Evolutionary conservation across 2,797 vertebrate species (phyloP).

Genomic region (Perodicticus potto): DNA sequence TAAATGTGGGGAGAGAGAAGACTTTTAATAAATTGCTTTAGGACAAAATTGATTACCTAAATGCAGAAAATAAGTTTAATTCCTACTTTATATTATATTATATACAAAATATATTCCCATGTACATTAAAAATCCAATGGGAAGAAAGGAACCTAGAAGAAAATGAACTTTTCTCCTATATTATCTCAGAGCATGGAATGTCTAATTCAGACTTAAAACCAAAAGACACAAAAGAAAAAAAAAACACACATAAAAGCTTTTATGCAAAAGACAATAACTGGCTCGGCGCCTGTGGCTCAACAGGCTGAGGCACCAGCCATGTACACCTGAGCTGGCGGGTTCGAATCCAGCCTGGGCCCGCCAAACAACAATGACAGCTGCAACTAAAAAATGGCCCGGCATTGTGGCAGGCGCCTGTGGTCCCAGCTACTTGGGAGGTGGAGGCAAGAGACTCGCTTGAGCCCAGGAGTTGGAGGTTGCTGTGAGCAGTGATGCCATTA

Average conservation of each 20-base stretch:
- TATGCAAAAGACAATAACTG: conserved; percentile 7
- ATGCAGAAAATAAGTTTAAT: conserved; percentile 53
- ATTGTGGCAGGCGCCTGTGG: no score
- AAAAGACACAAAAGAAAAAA: conserved; percentile 27
- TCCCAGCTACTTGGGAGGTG: no score
- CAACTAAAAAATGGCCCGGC: no score
- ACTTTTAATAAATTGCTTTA: conserved; percentile 16
- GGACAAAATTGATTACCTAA: conserved; percentile 17
- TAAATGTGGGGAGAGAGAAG: background rate
- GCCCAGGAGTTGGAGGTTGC: no score
- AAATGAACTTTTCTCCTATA: conserved; percentile 9
- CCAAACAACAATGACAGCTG: no score
- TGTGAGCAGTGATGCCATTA: no score
- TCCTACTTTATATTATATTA: background rate
- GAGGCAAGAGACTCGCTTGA: no score
- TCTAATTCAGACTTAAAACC: background rate
- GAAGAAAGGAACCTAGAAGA: background rate
- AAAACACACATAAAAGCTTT: conserved; percentile 7
- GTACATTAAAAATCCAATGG: conserved; percentile 37
- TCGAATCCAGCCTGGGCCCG: no score
- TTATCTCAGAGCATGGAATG: background rate
- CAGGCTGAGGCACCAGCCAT: no score
- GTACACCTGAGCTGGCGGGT: no score
- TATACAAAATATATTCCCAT: conserved; percentile 46
- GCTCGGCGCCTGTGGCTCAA: no score